A percentile compares a stretch with the other conserved stretches of the same genome.
These are phyloP conservation scores for Ecliptopera silaceata DNA, from an alignment of 2,888 invertebrate species.

Conservation along the genomic window DNA sequence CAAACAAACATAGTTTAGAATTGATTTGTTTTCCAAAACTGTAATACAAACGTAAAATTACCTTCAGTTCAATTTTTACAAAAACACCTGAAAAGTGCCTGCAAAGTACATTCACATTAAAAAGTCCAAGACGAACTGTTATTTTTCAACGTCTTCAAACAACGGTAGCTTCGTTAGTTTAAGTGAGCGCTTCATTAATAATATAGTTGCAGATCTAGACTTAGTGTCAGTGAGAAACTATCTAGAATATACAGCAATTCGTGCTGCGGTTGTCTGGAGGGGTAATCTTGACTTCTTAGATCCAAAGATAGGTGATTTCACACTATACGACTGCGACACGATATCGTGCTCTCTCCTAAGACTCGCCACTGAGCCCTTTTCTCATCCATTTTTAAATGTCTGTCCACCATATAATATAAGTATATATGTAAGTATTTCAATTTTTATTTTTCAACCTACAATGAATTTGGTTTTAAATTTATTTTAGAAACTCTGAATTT, in stretches of 20 bases:
- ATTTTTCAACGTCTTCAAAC: conserved; percentile 40
- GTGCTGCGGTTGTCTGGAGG: not conserved
- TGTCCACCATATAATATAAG: no score
- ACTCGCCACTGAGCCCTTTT: no score
- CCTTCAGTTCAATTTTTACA: not conserved
- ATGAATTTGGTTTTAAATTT: no score
- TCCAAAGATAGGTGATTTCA: no score
- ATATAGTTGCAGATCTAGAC: conserved; percentile 44
- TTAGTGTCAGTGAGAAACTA: conserved; percentile 44
- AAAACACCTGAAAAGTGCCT: conserved; percentile 39
- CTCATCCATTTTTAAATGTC: no score
- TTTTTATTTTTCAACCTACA: no score
- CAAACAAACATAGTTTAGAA: no score
- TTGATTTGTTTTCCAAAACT: no score
- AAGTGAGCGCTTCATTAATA: conserved; percentile 52
- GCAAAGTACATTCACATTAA: conserved; percentile 43
- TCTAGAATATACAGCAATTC: conserved; percentile 23
- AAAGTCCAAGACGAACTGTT: conserved; percentile 52
- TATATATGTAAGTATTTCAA: no score
- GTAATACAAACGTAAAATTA: not conserved
- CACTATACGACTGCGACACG: no score
- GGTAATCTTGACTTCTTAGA: not conserved
- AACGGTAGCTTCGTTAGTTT: conserved; percentile 39
- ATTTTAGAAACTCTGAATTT: no score
- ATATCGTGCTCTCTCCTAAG: no score